Base-by-base conservation (phyloP, 2,797 vertebrate species). In the Pagetopsis macropterus region DNA sequence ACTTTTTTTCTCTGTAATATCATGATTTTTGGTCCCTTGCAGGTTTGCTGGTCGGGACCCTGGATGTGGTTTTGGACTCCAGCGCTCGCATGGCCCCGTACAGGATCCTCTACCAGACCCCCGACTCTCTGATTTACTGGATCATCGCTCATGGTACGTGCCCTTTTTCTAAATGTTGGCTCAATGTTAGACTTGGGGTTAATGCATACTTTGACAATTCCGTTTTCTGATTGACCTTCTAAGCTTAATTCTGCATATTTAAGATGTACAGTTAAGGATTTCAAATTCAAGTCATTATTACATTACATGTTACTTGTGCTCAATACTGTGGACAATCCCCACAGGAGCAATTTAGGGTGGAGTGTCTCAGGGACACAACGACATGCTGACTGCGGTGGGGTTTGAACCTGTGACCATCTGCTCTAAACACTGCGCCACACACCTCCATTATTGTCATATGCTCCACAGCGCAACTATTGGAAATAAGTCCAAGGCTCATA, bases 61-160 rank as follows among this genome's bases (percentile, higher is more conserved):
- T 99, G 55, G 98, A 99, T 65, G 98, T 99, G 0, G 96, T 99
- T 58, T 70, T 99, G 93, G 98, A 99, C 93, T 99, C 98, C 51
- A 99, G 96, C 33, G 98, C 98, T 72, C 96, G 98, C 11, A 95
- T 97, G 54, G 97, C 97, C 49, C 98, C 98, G 0, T 99, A 98
- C 84, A 94, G 98, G 82, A 99, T 99, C 85, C 95, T 99, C 40
- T 99, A 99, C 89, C 98, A 99, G 91, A 98, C 97, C 2, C 98
- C 98, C 0, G 98, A 99, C 87, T 98, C 97, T 45, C 88, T 98
- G 80, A 92, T 94, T 59, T 99, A 98, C 77, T 99, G 96, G 96
- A 96, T 96, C 89, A 96, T 99, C 8, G 98, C 98, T 81, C 98
- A 98, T 73, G 98, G 98, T 99, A 93, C 37, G 90, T 79, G 57